Evolutionary conservation across 2,113 vertebrate genomes (phyloP).

Genomic region (Rynchops niger): DNA sequence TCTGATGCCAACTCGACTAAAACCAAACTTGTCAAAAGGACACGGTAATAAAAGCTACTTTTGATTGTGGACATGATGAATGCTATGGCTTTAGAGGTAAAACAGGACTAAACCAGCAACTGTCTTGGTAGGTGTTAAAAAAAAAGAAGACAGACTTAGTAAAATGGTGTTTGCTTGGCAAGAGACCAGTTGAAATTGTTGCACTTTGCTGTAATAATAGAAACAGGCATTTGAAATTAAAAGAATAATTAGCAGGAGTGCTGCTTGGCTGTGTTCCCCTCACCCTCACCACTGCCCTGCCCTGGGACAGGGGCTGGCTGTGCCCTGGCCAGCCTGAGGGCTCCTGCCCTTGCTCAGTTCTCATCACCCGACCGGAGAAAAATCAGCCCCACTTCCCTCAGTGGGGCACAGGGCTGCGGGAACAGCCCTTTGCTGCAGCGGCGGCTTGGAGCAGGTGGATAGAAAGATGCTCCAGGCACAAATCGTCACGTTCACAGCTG

Average conservation of each 20-base stretch:
- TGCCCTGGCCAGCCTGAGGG: background rate
- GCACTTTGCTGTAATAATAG: background rate
- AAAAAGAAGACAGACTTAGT: background rate
- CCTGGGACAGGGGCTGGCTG: background rate
- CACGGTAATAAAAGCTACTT: background rate
- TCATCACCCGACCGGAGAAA: too few relatives aligned
- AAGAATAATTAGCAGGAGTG: background rate
- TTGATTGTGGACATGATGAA: background rate
- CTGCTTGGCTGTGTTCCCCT: background rate
- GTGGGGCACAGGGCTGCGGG: background rate
- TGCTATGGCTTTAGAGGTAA: background rate
- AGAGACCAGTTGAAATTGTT: background rate
- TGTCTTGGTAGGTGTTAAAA: background rate
- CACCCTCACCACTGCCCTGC: background rate
- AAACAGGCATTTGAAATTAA: background rate
- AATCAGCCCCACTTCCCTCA: background rate
- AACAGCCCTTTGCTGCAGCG: background rate
- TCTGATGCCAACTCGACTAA: background rate
- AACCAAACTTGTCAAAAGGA: background rate
- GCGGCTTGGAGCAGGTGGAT: accelerated
- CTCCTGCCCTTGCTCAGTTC: accelerated
- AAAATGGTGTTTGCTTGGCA: background rate
- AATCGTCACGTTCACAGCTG: background rate
- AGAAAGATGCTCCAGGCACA: background rate
- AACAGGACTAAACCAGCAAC: background rate